phyloP scores from a whole-genome alignment of 2,888 invertebrate species.

The Phrixothrix hirtus region DNA sequence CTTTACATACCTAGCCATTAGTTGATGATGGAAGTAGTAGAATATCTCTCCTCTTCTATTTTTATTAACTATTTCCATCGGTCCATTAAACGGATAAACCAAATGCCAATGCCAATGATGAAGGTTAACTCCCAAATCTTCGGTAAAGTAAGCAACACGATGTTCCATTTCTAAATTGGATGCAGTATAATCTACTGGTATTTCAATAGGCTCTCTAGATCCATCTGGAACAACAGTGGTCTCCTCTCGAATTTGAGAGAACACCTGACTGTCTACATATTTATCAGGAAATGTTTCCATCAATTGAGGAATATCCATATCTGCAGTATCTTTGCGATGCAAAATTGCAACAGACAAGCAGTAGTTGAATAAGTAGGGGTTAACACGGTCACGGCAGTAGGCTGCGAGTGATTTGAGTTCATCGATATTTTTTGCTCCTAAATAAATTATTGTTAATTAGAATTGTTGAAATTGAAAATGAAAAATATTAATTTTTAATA shows the following conservation, averaged over 20 bases:
- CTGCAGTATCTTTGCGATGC: constrained; percentile 72
- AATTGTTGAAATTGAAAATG: too few relatives aligned
- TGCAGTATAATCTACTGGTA: constrained; percentile 77
- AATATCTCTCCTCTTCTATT: constrained; percentile 79
- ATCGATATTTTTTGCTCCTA: constrained; percentile 70
- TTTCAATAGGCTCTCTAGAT: constrained; percentile 69
- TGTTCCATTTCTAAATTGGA: constrained; percentile 76
- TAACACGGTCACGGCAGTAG: constrained; percentile 72
- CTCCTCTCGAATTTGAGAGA: constrained; percentile 71
- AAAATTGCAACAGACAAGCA: constrained; percentile 74
- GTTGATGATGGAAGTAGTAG: constrained; percentile 78
- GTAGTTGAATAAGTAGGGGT: constrained; percentile 81
- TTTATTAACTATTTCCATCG: constrained; percentile 67
- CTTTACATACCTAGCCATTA: constrained; percentile 58
- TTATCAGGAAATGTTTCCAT: constrained; percentile 81
- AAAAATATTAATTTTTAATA: too few relatives aligned
- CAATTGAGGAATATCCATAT: constrained; percentile 72
- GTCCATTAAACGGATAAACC: constrained; percentile 78
- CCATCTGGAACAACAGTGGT: constrained; percentile 65
- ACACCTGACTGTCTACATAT: constrained; percentile 75
- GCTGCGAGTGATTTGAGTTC: constrained; percentile 73
- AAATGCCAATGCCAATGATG: constrained; percentile 94
- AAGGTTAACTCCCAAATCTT: constrained; percentile 82
- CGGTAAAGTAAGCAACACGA: constrained; percentile 80
- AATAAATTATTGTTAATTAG: constrained; percentile 4